A percentile compares a stretch with the other conserved stretches of the same genome.
Conservation (phyloP, 2,113 vertebrate genomes). For the Argyrosomus japonicus region DNA sequence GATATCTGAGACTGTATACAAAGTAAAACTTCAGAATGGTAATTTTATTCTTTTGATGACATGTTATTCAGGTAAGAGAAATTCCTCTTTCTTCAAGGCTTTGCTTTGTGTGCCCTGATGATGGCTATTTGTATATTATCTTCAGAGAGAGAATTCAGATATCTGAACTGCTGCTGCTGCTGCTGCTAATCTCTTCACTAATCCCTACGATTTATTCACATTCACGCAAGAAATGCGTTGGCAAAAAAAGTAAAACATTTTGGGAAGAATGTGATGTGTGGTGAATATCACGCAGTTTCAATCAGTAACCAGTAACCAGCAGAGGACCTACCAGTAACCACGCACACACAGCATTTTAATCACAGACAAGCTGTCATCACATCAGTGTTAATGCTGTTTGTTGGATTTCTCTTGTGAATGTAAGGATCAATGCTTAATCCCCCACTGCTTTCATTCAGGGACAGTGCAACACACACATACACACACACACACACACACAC, state of each 20-base stretch:
- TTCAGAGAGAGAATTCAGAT: background rate
- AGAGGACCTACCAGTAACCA: background rate
- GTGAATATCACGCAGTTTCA: no score
- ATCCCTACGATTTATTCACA: background rate
- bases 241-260: background rate
- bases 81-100: background rate
- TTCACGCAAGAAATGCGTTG: background rate
- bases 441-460: conserved; percentile 24
- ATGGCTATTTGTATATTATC: background rate
- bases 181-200: background rate
- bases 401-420: conserved; percentile 24
- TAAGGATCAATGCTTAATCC: conserved; percentile 44
- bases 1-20: background rate
- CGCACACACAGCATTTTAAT: conserved; percentile 6
- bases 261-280: background rate
- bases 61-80: background rate
- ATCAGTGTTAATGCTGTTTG: background rate
- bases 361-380: background rate
- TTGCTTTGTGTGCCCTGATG: background rate
- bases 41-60: no score
- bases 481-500: background rate
- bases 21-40: background rate
- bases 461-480: background rate
- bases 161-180: background rate
- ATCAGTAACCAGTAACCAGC: background rate